Conservation (phyloP, 1,140 invertebrate genomes). For the Dreissena polymorpha region DNA sequence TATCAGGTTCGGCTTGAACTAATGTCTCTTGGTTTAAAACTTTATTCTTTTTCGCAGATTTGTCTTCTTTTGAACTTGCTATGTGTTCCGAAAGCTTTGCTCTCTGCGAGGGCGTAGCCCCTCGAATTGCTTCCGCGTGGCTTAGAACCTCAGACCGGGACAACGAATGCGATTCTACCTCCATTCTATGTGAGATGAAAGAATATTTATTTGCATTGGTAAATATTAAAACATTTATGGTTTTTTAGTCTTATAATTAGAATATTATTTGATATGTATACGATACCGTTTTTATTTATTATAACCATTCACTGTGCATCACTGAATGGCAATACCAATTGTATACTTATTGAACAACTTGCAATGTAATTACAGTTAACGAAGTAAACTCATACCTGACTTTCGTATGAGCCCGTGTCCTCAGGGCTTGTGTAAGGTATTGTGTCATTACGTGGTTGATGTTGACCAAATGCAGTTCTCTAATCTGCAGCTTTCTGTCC, state of each 20-base stretch:
- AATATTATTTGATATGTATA: no score
- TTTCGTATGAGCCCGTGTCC: constrained; percentile 41
- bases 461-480: constrained; percentile 49
- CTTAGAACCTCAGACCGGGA: constrained; percentile 27
- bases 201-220: no score
- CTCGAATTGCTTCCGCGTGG: constrained; percentile 1
- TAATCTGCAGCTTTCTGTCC: not conserved
- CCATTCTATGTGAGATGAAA: constrained; percentile 19
- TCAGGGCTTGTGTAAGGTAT: constrained; percentile 37
- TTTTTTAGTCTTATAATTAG: no score
- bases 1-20: not conserved
- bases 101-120: constrained; percentile 5
- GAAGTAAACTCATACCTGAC: constrained; percentile 11
- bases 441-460: constrained; percentile 45
- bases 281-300: no score
- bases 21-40: no score
- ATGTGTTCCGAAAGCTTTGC: not conserved
- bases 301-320: no score
- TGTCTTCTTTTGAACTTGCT: not conserved
- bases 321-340: no score
- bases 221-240: no score
- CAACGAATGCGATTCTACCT: constrained; percentile 29
- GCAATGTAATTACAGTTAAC: no score
- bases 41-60: not conserved
- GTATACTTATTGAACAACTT: no score